phyloP scores from a whole-genome alignment of 2,113 vertebrate species.

The Oreotragus oreotragus region DNA sequence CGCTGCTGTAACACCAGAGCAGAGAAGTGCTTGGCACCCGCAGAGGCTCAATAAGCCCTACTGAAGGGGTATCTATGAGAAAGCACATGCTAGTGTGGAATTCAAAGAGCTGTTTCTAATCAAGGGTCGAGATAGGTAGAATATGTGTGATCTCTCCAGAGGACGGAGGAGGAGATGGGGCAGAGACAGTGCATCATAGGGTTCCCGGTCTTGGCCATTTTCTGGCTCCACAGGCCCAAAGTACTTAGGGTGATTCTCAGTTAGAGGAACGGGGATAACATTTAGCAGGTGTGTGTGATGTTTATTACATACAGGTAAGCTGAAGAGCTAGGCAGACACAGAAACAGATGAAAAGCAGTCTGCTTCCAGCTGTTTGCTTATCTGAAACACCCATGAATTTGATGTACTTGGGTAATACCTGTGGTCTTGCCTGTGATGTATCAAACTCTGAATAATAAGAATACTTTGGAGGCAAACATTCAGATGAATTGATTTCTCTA shows the following conservation, averaged over 20 bases:
- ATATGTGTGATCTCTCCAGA: not conserved
- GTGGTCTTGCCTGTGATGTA: not conserved
- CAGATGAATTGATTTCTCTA: not conserved
- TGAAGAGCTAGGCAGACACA: not conserved
- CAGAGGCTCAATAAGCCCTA: not conserved
- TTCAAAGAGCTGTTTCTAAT: not conserved
- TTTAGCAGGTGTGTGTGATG: not conserved
- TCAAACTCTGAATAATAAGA: not conserved
- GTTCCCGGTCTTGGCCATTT: accelerated
- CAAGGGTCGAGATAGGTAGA: not conserved
- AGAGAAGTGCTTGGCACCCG: not conserved
- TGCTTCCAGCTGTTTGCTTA: not conserved
- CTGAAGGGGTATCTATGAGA: not conserved
- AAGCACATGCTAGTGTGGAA: not conserved
- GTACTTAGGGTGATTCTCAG: no score
- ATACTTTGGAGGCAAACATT: not conserved
- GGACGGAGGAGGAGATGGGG: not conserved
- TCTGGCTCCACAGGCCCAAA: accelerated
- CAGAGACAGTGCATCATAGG: not conserved
- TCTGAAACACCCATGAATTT: not conserved
- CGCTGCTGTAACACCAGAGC: not conserved
- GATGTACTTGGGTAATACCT: not conserved
- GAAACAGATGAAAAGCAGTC: not conserved
- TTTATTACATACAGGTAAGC: not conserved
- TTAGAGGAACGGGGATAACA: no score